These are phyloP conservation scores for Plebejus melissa DNA, from an alignment of 2,888 invertebrate species.

Conservation along the genomic window DNA sequence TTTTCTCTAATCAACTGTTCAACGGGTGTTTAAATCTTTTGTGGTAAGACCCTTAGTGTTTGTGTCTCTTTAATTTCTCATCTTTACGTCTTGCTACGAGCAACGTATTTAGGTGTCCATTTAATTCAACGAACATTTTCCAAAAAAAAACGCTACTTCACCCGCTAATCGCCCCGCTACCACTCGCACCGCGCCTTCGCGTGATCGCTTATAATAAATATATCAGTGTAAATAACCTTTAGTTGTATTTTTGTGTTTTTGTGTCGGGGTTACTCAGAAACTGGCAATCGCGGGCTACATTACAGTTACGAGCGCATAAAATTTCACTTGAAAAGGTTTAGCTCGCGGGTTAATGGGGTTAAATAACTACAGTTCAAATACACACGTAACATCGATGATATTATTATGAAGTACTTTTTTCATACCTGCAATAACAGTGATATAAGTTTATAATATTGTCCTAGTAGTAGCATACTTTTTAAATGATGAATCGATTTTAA, in stretches of 20 bases:
- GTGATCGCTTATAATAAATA: slow-evolving; percentile 25
- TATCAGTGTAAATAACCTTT: slow-evolving; percentile 21
- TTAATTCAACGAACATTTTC: background rate
- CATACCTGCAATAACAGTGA: background rate
- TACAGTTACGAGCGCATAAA: background rate
- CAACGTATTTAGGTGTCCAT: too few relatives aligned
- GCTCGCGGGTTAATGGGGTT: background rate
- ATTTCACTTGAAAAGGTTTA: slow-evolving; percentile 1
- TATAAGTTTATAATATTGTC: background rate
- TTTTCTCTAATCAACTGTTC: too few relatives aligned
- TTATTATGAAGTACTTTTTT: background rate
- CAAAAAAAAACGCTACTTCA: background rate
- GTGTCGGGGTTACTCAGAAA: slow-evolving; percentile 7
- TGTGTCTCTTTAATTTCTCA: too few relatives aligned
- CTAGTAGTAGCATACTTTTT: background rate
- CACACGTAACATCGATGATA: background rate
- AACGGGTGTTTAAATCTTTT: too few relatives aligned
- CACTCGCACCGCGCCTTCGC: background rate
- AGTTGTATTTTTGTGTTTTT: slow-evolving; percentile 22
- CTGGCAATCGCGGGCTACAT: background rate
- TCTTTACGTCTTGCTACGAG: too few relatives aligned
- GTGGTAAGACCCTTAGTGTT: too few relatives aligned
- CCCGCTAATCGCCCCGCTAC: slow-evolving; percentile 10
- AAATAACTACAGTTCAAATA: background rate
- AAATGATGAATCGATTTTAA: background rate